A percentile compares a stretch with the other conserved stretches of the same genome.
Conservation (phyloP, 2,797 vertebrate genomes). For the Ctenopoma kingsleyae region DNA sequence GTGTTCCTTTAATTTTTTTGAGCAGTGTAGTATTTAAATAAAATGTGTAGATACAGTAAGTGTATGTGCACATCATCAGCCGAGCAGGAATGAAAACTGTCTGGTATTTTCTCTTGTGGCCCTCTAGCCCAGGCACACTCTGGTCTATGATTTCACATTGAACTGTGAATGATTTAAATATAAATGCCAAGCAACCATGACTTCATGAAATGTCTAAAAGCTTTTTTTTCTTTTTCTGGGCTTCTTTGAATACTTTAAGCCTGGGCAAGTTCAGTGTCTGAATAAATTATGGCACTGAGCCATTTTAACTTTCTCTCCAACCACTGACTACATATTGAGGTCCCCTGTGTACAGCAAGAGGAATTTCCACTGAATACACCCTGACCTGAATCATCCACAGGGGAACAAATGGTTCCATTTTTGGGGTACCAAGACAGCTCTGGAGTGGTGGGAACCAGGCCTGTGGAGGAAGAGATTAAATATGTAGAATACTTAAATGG, state of each 20-base stretch:
- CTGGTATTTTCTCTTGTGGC: slow-evolving; percentile 46
- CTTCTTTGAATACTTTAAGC: slow-evolving; percentile 72
- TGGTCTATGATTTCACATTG: slow-evolving; percentile 58
- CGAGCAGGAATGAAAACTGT: slow-evolving; percentile 19
- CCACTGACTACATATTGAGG: slow-evolving; percentile 75
- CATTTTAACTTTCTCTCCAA: slow-evolving; percentile 65
- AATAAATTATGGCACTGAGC: slow-evolving; percentile 79
- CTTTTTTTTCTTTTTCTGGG: slow-evolving; percentile 46
- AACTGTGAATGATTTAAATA: slow-evolving; percentile 68
- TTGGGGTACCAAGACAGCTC: slow-evolving; percentile 7
- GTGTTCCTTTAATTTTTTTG: no score
- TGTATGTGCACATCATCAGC: slow-evolving; percentile 1
- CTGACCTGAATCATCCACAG: slow-evolving; percentile 62
- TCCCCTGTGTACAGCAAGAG: slow-evolving; percentile 59
- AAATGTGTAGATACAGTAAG: slow-evolving; percentile 28
- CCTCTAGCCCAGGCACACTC: slow-evolving; percentile 21
- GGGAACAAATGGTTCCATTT: slow-evolving; percentile 43
- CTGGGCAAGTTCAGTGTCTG: slow-evolving; percentile 67
- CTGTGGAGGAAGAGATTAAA: slow-evolving; percentile 52
- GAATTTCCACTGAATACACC: slow-evolving; percentile 67
- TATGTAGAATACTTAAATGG: slow-evolving; percentile 53
- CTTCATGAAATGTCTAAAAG: slow-evolving; percentile 73
- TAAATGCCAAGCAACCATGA: slow-evolving; percentile 61
- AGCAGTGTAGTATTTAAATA: slow-evolving; percentile 29
- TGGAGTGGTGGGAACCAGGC: slow-evolving; percentile 52